phyloP scores from a whole-genome alignment of 1,140 invertebrate genomes.

The Caerostris extrusa region DNA sequence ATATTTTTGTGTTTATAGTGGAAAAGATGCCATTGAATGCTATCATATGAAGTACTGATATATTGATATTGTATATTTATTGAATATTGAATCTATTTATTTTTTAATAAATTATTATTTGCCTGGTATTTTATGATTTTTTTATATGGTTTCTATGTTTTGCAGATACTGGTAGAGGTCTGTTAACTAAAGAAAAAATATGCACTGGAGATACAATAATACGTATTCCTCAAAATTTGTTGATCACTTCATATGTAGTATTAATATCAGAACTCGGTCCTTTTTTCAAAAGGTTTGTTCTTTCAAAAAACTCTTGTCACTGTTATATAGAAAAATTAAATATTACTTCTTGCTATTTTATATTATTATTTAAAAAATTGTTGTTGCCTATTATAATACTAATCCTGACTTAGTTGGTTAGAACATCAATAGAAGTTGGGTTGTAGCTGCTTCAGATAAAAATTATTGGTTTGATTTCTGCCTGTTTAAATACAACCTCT shows the following conservation, averaged over 20 bases:
- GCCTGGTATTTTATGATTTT: not conserved
- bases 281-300: conserved; percentile 70
- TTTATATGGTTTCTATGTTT: conserved; percentile 79
- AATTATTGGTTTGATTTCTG: too few species aligned
- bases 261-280: conserved; percentile 79
- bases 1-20: not conserved
- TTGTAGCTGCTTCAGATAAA: too few species aligned
- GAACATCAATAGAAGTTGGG: too few species aligned
- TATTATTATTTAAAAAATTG: too few species aligned
- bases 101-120: not conserved
- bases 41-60: not conserved
- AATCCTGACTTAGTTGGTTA: too few species aligned
- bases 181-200: conserved; percentile 84
- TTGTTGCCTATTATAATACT: too few species aligned
- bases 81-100: too few species aligned
- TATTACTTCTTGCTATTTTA: too few species aligned
- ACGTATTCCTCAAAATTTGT: conserved; percentile 84
- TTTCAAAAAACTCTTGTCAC: not conserved
- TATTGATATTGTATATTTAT: too few species aligned
- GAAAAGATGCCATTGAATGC: not conserved
- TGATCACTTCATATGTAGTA: conserved; percentile 84
- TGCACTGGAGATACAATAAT: conserved; percentile 83
- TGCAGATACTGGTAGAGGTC: conserved; percentile 84
- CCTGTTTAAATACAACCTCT: too few species aligned
- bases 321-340: too few species aligned